A percentile compares a stretch with the other conserved stretches of the same genome.
phyloP scores from a whole-genome alignment of 1,140 invertebrate genomes.

The Hyphantria cunea region DNA sequence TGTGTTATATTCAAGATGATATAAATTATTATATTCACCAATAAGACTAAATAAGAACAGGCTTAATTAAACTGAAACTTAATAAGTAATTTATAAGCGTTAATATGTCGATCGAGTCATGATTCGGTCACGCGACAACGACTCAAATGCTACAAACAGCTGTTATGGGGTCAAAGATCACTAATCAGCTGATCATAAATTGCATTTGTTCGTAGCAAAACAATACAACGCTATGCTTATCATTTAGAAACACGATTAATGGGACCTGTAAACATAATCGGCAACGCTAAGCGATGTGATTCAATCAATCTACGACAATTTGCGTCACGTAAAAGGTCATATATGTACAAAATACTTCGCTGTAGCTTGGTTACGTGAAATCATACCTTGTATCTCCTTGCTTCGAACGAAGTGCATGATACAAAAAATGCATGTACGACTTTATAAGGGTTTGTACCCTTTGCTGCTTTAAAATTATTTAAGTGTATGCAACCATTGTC shows the following conservation, averaged over 20 bases:
- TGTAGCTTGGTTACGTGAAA: constrained; percentile 17
- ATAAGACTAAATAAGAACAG: no score
- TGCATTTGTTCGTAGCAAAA: constrained; percentile 29
- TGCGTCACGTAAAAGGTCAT: constrained; percentile 35
- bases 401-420: constrained; percentile 86
- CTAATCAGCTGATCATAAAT: constrained; percentile 72
- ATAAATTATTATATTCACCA: no score
- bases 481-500: constrained; percentile 89
- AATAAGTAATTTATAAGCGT: no score
- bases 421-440: constrained; percentile 90
- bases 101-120: no score
- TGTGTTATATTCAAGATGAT: no score
- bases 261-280: neutral
- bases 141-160: constrained; percentile 47
- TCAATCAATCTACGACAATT: constrained; percentile 28
- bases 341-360: constrained; percentile 13
- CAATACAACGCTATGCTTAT: constrained; percentile 22
- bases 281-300: neutral
- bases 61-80: no score
- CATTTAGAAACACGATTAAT: neutral
- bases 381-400: constrained; percentile 87
- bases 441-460: constrained; percentile 88
- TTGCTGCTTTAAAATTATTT: constrained; percentile 88
- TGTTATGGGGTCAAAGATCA: constrained; percentile 70
- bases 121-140: no score